These are phyloP conservation scores for Augochlorella aurata DNA, from an alignment of 2,888 invertebrate genomes.

Conservation along the genomic window DNA sequence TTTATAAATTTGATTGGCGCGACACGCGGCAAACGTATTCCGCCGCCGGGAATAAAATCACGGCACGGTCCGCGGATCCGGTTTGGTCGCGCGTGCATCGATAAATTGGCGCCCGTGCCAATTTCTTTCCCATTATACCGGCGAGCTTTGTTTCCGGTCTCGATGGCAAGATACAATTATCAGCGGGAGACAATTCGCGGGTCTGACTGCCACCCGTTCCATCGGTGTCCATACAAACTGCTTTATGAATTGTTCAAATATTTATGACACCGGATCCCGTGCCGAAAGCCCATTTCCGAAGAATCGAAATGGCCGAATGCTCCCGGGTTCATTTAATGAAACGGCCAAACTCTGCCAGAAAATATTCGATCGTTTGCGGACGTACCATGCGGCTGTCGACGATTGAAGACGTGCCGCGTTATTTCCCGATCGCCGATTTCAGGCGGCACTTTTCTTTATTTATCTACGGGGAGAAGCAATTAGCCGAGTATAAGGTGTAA, in stretches of 20 bases:
- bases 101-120: constrained; percentile 12
- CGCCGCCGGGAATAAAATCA: constrained; percentile 8
- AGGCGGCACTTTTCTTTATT: too few species aligned
- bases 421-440: too few species aligned
- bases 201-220: neutral
- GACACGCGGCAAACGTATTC: constrained; percentile 6
- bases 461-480: too few species aligned
- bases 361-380: neutral
- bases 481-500: too few species aligned
- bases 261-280: constrained; percentile 7
- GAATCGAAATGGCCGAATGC: constrained; percentile 18
- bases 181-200: neutral
- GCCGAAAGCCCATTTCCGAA: constrained; percentile 21
- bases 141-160: neutral
- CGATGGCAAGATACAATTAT: constrained; percentile 30
- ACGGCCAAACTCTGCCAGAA: neutral
- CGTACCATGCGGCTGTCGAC: neutral
- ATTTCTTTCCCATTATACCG: constrained; percentile 23
- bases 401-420: neutral
- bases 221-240: neutral
- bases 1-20: constrained; percentile 36
- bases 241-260: constrained; percentile 45
- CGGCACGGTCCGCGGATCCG: neutral
- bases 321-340: constrained; percentile 19
- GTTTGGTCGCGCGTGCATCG: neutral